Percentiles rank a stretch among this genome's conserved stretches.
These are phyloP conservation scores for Mylabris phalerata DNA, from an alignment of 1,140 invertebrate genomes.

Conservation along the genomic window DNA sequence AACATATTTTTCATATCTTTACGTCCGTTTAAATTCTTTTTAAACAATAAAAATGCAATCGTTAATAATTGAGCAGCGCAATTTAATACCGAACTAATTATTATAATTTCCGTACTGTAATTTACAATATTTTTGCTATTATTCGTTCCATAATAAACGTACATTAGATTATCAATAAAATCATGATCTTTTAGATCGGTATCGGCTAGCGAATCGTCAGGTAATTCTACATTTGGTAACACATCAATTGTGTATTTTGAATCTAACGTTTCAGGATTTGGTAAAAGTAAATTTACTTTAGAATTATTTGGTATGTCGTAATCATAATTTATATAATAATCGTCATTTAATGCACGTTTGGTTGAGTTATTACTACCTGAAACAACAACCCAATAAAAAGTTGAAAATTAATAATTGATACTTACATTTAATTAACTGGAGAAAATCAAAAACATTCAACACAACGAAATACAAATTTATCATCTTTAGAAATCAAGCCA, in stretches of 20 bases:
- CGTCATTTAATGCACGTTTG: slow-evolving; percentile 32
- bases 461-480: not conserved
- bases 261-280: slow-evolving; percentile 36
- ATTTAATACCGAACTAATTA: slow-evolving; percentile 38
- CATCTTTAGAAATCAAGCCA: not conserved
- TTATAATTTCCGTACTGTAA: slow-evolving; percentile 40
- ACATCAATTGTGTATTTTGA: slow-evolving; percentile 34
- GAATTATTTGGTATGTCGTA: slow-evolving; percentile 32
- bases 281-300: slow-evolving; percentile 32
- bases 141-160: slow-evolving; percentile 49
- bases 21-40: slow-evolving; percentile 35
- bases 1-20: slow-evolving; percentile 36
- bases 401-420: slow-evolving; percentile 2
- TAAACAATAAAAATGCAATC: slow-evolving; percentile 37
- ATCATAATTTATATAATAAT: slow-evolving; percentile 39
- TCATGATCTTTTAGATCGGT: slow-evolving; percentile 46
- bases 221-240: slow-evolving; percentile 37
- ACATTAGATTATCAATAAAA: slow-evolving; percentile 52
- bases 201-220: slow-evolving; percentile 39
- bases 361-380: slow-evolving; percentile 14
- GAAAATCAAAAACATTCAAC: slow-evolving; percentile 5
- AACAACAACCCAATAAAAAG: not conserved
- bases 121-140: slow-evolving; percentile 32
- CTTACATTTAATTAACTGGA: slow-evolving; percentile 6
- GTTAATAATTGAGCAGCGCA: slow-evolving; percentile 40